Evolutionary conservation across 2,888 invertebrate genomes (phyloP).

Genomic region (Magallana nippona): DNA sequence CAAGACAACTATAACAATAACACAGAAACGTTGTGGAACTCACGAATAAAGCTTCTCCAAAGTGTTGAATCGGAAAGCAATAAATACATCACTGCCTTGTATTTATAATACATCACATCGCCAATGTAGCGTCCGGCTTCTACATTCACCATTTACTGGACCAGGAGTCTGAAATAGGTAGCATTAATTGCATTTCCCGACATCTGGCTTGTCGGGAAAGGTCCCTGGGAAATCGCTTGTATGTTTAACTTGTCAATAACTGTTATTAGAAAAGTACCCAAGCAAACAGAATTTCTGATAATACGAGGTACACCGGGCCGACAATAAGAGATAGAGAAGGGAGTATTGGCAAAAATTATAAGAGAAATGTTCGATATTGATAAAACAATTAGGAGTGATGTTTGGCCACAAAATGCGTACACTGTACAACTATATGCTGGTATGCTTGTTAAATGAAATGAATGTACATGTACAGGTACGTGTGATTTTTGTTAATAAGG

Average conservation of each 20-base stretch:
- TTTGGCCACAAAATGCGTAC: no score
- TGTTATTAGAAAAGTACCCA: constrained; percentile 27
- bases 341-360: background rate
- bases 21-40: background rate
- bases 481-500: no score
- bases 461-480: no score
- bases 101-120: constrained; percentile 25
- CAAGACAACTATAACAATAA: background rate
- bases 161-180: background rate
- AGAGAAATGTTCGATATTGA: no score
- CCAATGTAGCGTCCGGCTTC: constrained; percentile 11
- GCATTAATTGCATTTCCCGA: background rate
- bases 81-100: background rate
- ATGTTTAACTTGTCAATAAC: constrained; percentile 30
- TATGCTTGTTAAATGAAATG: no score
- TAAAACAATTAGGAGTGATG: no score
- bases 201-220: constrained; percentile 22
- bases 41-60: constrained; percentile 4
- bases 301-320: background rate
- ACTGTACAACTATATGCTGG: no score
- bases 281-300: background rate
- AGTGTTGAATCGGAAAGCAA: constrained; percentile 15
- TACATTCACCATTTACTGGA: constrained; percentile 8
- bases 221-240: constrained; percentile 20
- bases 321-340: background rate